These are phyloP conservation scores for Caenorhabditis sp. DNA, from an alignment of 2,888 invertebrate species.

Conservation along the genomic window DNA sequence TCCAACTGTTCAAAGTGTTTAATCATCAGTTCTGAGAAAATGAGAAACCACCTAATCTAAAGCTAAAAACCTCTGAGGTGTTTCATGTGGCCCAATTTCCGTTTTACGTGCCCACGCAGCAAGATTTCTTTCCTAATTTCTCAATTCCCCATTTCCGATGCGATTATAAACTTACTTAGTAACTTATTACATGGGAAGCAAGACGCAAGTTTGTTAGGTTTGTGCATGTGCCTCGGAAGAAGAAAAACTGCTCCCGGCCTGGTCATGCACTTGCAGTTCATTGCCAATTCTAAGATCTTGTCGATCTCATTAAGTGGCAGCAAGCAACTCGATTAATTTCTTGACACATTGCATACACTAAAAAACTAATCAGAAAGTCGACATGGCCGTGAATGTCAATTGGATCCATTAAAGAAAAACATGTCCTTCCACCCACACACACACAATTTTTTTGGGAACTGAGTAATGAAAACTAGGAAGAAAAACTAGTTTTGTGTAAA, in stretches of 20 bases:
- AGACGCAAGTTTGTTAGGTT: slow-evolving; percentile 10
- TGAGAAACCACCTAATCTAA: slow-evolving; percentile 19
- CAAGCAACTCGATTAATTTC: slow-evolving; percentile 43
- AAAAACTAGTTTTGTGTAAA: too few relatives aligned
- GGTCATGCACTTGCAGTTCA: slow-evolving; percentile 22
- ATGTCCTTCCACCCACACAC: neutral
- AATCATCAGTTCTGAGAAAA: neutral
- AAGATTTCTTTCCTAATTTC: neutral
- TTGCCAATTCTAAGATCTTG: slow-evolving; percentile 36
- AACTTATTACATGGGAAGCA: slow-evolving; percentile 36
- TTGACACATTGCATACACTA: slow-evolving; percentile 10
- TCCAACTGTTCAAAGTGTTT: neutral
- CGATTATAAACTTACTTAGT: slow-evolving; percentile 47
- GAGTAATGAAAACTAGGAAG: too few relatives aligned
- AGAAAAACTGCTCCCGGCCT: neutral
- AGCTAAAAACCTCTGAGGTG: neutral
- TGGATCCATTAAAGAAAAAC: neutral
- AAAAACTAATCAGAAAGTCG: neutral
- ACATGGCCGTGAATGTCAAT: slow-evolving; percentile 1
- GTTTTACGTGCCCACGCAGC: neutral
- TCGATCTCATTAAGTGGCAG: slow-evolving; percentile 44
- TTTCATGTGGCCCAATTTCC: too few relatives aligned
- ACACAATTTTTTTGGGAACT: neutral
- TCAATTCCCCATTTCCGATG: slow-evolving; percentile 47
- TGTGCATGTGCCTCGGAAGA: neutral